Percentiles rank a stretch among this genome's conserved stretches.
phyloP scores from a whole-genome alignment of 2,888 invertebrate species.

The Rhogogaster chlorosoma region DNA sequence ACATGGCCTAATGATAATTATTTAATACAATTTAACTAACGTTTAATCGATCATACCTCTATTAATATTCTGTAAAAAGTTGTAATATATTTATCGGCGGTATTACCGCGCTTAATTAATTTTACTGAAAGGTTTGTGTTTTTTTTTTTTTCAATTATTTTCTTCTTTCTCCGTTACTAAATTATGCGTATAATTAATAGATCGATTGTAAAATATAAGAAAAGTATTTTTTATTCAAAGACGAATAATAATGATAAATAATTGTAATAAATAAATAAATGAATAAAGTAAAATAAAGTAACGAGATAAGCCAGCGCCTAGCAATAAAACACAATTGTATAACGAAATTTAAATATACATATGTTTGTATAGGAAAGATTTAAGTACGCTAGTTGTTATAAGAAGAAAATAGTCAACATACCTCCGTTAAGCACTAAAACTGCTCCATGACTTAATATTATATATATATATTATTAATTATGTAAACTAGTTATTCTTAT shows the following conservation, averaged over 20 bases:
- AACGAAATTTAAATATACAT: slow-evolving; percentile 58
- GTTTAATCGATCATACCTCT: slow-evolving; percentile 69
- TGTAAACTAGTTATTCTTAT: slow-evolving; percentile 68
- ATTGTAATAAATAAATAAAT: slow-evolving; percentile 54
- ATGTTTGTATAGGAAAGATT: slow-evolving; percentile 68
- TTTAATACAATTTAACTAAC: slow-evolving; percentile 64
- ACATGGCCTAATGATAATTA: slow-evolving; percentile 26
- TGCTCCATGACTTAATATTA: slow-evolving; percentile 68
- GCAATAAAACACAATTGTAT: slow-evolving; percentile 62
- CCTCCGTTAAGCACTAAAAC: slow-evolving; percentile 70
- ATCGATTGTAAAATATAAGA: slow-evolving; percentile 63
- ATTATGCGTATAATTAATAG: slow-evolving; percentile 53
- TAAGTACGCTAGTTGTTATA: slow-evolving; percentile 55
- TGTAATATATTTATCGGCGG: slow-evolving; percentile 71
- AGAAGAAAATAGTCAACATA: slow-evolving; percentile 75
- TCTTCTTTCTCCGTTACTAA: neutral
- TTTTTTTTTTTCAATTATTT: neutral
- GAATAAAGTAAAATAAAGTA: slow-evolving; percentile 60
- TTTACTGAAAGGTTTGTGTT: neutral
- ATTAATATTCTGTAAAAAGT: slow-evolving; percentile 69
- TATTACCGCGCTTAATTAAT: neutral
- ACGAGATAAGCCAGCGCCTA: slow-evolving; percentile 64
- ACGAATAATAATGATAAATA: slow-evolving; percentile 62
- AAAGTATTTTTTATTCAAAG: slow-evolving; percentile 69
- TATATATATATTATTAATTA: slow-evolving; percentile 61